phyloP scores from a whole-genome alignment of 1,140 invertebrate genomes.

The Spodoptera frugiperda region DNA sequence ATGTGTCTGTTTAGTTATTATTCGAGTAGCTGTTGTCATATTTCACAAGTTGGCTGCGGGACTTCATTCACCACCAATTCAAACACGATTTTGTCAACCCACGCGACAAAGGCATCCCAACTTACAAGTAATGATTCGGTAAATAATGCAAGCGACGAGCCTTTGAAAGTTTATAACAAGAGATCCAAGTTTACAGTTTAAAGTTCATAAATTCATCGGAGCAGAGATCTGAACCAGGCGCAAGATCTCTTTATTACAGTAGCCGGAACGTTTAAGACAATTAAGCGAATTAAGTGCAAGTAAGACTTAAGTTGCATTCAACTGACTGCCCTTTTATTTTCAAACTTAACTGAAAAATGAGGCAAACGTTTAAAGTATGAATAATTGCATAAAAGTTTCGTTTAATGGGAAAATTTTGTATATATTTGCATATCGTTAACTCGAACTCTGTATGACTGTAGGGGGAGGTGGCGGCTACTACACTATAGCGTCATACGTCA shows the following conservation, averaged over 20 bases:
- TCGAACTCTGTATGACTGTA: neutral
- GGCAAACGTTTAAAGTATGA: neutral
- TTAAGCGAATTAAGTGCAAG: slow-evolving; percentile 19
- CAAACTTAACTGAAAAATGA: neutral
- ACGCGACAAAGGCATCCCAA: neutral
- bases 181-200: neutral
- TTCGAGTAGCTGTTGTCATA: slow-evolving; percentile 27
- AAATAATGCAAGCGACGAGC: neutral
- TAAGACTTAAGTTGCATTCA: slow-evolving; percentile 10
- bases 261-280: slow-evolving; percentile 6
- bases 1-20: slow-evolving; percentile 40
- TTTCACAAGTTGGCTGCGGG: neutral
- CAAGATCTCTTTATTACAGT: slow-evolving; percentile 16
- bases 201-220: slow-evolving; percentile 35
- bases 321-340: neutral
- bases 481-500: neutral
- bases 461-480: neutral
- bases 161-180: neutral
- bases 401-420: too few relatives aligned
- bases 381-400: too few relatives aligned
- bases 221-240: neutral
- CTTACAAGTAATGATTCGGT: neutral
- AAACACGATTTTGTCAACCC: too few relatives aligned
- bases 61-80: neutral
- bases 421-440: too few relatives aligned